Conservation (phyloP, 2,797 vertebrate genomes). For the Chelonia mydas region DNA sequence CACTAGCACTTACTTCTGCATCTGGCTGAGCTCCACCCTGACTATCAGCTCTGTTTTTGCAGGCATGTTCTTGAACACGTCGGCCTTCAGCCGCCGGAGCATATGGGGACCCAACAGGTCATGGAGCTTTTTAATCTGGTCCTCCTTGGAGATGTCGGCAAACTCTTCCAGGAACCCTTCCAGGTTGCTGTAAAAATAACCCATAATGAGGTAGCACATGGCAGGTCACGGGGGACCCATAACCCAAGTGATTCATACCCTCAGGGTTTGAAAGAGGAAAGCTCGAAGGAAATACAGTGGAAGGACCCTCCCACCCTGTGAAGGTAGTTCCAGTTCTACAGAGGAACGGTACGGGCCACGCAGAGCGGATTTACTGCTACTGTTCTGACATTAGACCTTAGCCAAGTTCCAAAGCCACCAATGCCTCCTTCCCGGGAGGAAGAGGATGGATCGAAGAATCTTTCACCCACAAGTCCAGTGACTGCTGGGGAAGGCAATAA, state of each 20-base stretch:
- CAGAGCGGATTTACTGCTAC: not conserved
- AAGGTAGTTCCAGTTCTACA: not conserved
- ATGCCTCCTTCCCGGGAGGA: not conserved
- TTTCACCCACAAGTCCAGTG: not conserved
- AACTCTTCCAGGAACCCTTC: constrained; percentile 99
- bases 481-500: rapidly evolving
- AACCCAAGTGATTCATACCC: not conserved
- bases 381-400: rapidly evolving
- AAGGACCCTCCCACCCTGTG: rapidly evolving
- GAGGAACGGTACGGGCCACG: rapidly evolving
- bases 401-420: not conserved
- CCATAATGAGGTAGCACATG: not conserved
- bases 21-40: constrained; percentile 96
- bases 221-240: rapidly evolving
- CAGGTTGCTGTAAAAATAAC: constrained; percentile 87
- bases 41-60: constrained; percentile 97
- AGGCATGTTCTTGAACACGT: constrained; percentile 99
- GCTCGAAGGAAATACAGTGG: rapidly evolving
- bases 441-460: not conserved
- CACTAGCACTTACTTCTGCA: constrained; percentile 92
- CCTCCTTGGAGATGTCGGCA: constrained; percentile 98
- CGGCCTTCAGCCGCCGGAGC: constrained; percentile 94
- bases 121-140: constrained; percentile 98
- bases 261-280: not conserved
- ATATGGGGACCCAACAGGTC: constrained; percentile 97